Evolutionary conservation across 2,113 vertebrate species (phyloP).

Genomic region (Toxostoma redivivum): DNA sequence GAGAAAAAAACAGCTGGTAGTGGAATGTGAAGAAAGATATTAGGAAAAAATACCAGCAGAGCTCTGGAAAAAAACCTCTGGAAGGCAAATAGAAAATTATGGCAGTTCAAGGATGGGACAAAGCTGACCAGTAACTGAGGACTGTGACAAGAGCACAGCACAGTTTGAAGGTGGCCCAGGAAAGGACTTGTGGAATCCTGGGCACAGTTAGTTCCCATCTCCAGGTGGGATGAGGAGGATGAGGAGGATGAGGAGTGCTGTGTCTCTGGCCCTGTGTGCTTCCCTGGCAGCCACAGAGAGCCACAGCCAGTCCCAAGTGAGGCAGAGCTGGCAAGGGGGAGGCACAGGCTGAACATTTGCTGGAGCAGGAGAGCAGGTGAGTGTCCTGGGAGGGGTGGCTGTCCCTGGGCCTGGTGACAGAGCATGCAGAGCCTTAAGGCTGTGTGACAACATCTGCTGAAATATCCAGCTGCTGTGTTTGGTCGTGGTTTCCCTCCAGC

Average conservation of each 20-base stretch:
- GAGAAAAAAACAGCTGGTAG: neutral
- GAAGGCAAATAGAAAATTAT: neutral
- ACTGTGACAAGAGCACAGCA: neutral
- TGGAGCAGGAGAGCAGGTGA: neutral
- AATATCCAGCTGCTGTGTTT: neutral
- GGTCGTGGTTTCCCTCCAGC: neutral
- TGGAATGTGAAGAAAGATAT: neutral
- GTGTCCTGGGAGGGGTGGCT: neutral
- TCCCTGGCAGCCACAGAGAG: fast-evolving
- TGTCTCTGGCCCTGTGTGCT: neutral
- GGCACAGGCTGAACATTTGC: neutral
- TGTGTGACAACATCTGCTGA: fast-evolving
- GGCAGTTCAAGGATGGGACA: neutral
- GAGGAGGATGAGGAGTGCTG: neutral
- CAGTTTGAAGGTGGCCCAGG: neutral
- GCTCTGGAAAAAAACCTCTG: neutral
- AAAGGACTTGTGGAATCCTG: neutral
- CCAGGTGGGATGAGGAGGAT: neutral
- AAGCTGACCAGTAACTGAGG: neutral
- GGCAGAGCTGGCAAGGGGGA: neutral
- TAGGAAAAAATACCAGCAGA: neutral
- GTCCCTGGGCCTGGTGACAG: neutral
- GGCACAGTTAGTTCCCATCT: neutral
- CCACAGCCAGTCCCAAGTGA: neutral
- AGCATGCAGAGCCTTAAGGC: fast-evolving